A percentile compares a stretch with the other conserved stretches of the same genome.
Conservation (phyloP, 1,140 invertebrate genomes). For the Heterodera schachtii region DNA sequence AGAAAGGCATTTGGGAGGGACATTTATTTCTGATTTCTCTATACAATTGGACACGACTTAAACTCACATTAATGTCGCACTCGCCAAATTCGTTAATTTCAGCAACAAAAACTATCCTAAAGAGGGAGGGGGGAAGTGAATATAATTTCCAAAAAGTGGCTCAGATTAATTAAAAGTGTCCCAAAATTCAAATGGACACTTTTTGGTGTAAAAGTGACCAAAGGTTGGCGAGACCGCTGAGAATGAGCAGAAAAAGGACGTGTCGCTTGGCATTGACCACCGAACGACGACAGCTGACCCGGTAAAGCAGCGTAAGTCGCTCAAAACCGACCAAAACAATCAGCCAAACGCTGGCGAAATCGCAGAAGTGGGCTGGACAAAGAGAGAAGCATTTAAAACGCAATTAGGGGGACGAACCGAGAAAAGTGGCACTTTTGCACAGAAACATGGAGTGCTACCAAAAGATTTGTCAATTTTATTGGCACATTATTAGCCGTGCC, state of each 20-base stretch:
- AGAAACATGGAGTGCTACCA: conserved; percentile 49
- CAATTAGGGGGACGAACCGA: conserved; percentile 30
- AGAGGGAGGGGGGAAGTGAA: background rate
- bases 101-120: conserved; percentile 56
- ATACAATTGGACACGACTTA: too few relatives aligned
- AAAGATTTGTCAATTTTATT: too few relatives aligned
- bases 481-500: background rate
- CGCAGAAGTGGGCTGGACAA: conserved; percentile 52
- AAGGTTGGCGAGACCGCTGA: conserved; percentile 53
- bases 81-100: conserved; percentile 51
- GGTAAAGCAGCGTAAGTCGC: conserved; percentile 52
- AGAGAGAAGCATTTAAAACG: background rate
- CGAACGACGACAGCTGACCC: conserved; percentile 55
- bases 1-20: background rate
- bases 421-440: conserved; percentile 54
- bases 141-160: too few relatives aligned
- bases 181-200: background rate
- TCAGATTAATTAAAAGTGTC: too few relatives aligned
- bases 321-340: conserved; percentile 60
- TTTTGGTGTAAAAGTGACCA: conserved; percentile 21
- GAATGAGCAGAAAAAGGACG: conserved; percentile 46
- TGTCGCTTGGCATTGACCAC: conserved; percentile 50
- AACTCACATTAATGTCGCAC: conserved; percentile 55
- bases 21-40: background rate
- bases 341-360: conserved; percentile 58